Percentiles rank a stretch among this genome's conserved stretches.
Evolutionary conservation across 2,113 vertebrate genomes (phyloP).

Genomic region (Theropithecus gelada): DNA sequence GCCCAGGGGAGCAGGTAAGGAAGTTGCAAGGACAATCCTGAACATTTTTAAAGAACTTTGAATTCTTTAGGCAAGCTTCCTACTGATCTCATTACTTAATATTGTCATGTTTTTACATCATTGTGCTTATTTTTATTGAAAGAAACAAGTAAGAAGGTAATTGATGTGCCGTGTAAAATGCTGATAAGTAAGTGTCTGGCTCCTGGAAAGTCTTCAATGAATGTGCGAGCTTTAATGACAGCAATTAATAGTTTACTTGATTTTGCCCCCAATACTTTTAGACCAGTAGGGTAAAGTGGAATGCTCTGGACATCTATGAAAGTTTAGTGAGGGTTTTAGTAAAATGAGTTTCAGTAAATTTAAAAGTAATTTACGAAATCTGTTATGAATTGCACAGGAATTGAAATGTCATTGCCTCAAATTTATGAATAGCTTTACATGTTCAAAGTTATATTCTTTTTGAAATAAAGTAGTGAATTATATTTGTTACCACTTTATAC

Average conservation of each 20-base stretch:
- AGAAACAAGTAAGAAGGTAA: constrained; percentile 10
- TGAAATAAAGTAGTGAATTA: neutral
- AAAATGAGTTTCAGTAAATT: constrained; percentile 23
- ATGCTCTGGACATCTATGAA: neutral
- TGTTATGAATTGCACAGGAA: neutral
- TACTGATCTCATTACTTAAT: neutral
- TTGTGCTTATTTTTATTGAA: constrained; percentile 10
- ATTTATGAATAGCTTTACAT: neutral
- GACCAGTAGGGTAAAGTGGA: neutral
- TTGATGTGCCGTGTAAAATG: neutral
- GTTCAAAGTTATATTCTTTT: neutral
- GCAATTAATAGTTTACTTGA: neutral
- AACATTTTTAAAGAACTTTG: neutral
- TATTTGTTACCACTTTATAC: neutral
- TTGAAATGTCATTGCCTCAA: neutral
- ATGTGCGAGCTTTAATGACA: neutral
- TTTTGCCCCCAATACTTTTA: neutral
- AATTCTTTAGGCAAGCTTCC: neutral
- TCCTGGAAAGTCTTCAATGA: neutral
- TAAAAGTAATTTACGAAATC: neutral
- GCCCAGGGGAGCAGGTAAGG: no score
- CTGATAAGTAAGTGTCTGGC: neutral
- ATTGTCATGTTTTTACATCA: neutral
- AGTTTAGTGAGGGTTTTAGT: neutral
- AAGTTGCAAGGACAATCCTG: no score